These are phyloP conservation scores for Drosophila quadrilineata DNA, from an alignment of 1,140 invertebrate species.

Conservation along the genomic window DNA sequence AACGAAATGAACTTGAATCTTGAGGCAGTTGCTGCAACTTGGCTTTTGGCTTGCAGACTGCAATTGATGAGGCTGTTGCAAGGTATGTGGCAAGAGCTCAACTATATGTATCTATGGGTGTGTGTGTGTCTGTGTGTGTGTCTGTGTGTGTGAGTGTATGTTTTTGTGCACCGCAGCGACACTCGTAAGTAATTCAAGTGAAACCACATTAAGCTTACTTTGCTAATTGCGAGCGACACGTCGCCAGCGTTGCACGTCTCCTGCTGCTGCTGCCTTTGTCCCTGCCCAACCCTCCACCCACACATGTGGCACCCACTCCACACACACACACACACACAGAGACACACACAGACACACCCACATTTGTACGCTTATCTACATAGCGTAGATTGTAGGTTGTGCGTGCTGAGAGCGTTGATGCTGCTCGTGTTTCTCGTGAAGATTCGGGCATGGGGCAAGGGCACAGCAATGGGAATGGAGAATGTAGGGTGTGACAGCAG, in stretches of 20 bases:
- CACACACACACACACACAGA: conserved; percentile 16
- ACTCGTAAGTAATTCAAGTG: conserved; percentile 79
- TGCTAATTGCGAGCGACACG: conserved; percentile 80
- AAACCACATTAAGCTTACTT: conserved; percentile 81
- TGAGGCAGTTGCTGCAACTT: no score
- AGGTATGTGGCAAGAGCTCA: conserved; percentile 11
- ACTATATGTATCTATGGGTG: background rate
- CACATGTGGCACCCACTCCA: no score
- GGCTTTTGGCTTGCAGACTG: conserved; percentile 29
- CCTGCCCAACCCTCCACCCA: conserved; percentile 11
- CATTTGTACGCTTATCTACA: conserved; percentile 61
- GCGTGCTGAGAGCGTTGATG: no score
- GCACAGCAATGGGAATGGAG: no score
- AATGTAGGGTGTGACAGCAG: no score
- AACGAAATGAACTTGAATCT: conserved; percentile 70
- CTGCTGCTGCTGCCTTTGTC: background rate
- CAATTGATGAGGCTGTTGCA: conserved; percentile 73
- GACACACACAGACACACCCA: conserved; percentile 8
- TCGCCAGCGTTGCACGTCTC: conserved; percentile 49
- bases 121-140: background rate
- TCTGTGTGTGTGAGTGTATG: background rate
- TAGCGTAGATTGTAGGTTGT: conserved; percentile 39
- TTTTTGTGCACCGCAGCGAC: conserved; percentile 39
- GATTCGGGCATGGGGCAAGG: no score
- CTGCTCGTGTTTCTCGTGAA: background rate